Evolutionary conservation across 2,797 vertebrate genomes (phyloP).

Genomic region (Muscicapa comitata): DNA sequence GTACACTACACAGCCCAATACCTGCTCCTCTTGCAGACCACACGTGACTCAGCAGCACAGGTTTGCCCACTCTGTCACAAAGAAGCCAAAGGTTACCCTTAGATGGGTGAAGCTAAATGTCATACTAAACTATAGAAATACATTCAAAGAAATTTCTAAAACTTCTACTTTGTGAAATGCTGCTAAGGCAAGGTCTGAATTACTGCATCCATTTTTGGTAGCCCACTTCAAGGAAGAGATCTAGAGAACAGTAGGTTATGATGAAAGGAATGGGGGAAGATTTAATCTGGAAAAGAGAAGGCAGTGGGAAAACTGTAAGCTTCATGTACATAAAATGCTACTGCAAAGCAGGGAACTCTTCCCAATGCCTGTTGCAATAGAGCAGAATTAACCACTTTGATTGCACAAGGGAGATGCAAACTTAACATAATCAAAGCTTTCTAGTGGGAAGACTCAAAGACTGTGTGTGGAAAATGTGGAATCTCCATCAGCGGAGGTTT

Average conservation of each 20-base stretch:
- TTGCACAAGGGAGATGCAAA: conserved; percentile 10
- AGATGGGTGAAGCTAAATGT: background rate
- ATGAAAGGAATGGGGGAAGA: conserved; percentile 7
- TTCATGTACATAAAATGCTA: background rate
- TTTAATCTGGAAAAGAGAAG: conserved; percentile 11
- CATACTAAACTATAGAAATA: background rate
- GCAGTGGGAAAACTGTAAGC: background rate
- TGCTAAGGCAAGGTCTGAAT: background rate
- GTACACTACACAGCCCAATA: background rate
- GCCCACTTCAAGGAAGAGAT: background rate
- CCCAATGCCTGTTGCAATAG: background rate
- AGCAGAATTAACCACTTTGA: background rate
- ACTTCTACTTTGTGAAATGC: background rate
- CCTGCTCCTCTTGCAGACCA: background rate
- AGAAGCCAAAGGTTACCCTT: background rate
- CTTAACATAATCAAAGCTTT: background rate
- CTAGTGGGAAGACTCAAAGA: background rate
- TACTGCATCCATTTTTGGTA: background rate
- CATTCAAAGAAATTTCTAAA: background rate
- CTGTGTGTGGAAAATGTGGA: background rate
- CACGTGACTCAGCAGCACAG: background rate
- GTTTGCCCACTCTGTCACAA: background rate
- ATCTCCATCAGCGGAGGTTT: background rate
- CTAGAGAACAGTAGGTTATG: background rate
- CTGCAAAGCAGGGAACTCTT: background rate